These are phyloP conservation scores for Drosophila jambulina DNA, from an alignment of 1,140 invertebrate genomes.

Conservation along the genomic window DNA sequence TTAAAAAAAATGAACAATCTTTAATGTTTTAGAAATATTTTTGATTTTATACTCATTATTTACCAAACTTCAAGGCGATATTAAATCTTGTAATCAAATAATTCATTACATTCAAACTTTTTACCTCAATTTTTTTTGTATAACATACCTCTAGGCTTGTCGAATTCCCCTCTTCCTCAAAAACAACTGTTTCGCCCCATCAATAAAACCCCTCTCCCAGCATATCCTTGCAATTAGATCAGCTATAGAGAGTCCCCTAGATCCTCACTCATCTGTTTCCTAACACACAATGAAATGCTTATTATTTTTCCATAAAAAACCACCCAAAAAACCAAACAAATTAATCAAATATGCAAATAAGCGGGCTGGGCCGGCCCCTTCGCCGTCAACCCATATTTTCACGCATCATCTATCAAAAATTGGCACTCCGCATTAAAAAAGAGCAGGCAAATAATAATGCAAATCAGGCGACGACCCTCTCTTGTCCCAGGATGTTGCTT, in stretches of 20 bases:
- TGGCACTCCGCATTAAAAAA: conserved; percentile 58
- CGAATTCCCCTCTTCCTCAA: background rate
- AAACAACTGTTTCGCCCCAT: conserved; percentile 5
- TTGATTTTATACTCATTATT: background rate
- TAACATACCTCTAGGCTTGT: background rate
- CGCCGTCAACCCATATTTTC: conserved; percentile 45
- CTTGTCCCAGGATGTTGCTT: conserved; percentile 50
- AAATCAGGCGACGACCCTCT: conserved; percentile 62
- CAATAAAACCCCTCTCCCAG: background rate
- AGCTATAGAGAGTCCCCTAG: conserved; percentile 12
- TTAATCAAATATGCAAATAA: conserved; percentile 83
- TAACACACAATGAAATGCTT: conserved; percentile 62
- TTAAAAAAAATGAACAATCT: background rate
- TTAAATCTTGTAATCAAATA: background rate
- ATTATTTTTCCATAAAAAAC: conserved; percentile 82
- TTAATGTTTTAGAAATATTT: too few species aligned
- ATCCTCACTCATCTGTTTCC: conserved; percentile 3
- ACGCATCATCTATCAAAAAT: conserved; percentile 80
- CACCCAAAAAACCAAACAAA: conserved; percentile 78
- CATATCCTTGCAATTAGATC: conserved; percentile 11
- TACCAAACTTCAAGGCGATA: background rate
- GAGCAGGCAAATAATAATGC: conserved; percentile 47
- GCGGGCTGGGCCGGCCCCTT: conserved; percentile 1
- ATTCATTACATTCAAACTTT: background rate
- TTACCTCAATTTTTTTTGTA: background rate